Evolutionary conservation across 1,140 invertebrate species (phyloP).

Genomic region (Drosophila pallidifrons): DNA sequence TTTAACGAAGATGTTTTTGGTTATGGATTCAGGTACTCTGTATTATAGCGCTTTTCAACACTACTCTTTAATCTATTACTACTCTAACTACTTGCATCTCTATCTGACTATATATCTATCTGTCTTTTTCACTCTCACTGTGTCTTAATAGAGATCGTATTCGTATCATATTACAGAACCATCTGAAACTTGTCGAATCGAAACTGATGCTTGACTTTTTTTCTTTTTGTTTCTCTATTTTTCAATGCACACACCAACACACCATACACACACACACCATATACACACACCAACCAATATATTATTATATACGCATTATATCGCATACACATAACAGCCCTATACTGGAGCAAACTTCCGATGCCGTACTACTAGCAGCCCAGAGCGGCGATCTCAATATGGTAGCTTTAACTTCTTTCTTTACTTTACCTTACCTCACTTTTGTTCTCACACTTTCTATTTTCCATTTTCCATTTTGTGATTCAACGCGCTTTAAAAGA

Average conservation of each 20-base stretch:
- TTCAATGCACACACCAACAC: constrained; percentile 54
- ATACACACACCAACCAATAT: constrained; percentile 7
- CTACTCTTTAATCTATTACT: background rate
- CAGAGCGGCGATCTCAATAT: constrained; percentile 90
- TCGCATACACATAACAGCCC: constrained; percentile 84
- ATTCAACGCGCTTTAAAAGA: background rate
- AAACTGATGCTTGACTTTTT: constrained; percentile 72
- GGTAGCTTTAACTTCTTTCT: constrained; percentile 84
- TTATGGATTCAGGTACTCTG: constrained; percentile 89
- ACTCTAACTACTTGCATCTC: background rate
- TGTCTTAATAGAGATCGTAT: constrained; percentile 32
- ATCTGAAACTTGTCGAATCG: constrained; percentile 71
- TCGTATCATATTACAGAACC: constrained; percentile 36
- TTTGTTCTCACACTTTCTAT: background rate
- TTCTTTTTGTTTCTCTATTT: constrained; percentile 61
- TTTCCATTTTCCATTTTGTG: background rate
- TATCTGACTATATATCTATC: constrained; percentile 27
- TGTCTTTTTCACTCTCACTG: constrained; percentile 17
- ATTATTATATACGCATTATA: constrained; percentile 17
- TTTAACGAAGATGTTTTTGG: constrained; percentile 88
- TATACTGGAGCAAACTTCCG: constrained; percentile 91
- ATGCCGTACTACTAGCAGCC: constrained; percentile 92
- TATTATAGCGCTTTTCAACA: constrained; percentile 37
- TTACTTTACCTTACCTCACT: constrained; percentile 3
- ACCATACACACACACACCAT: constrained; percentile 28